A percentile compares a stretch with the other conserved stretches of the same genome.
Conservation (phyloP, 2,888 invertebrate species). For the Listrodromus nycthemerus region DNA sequence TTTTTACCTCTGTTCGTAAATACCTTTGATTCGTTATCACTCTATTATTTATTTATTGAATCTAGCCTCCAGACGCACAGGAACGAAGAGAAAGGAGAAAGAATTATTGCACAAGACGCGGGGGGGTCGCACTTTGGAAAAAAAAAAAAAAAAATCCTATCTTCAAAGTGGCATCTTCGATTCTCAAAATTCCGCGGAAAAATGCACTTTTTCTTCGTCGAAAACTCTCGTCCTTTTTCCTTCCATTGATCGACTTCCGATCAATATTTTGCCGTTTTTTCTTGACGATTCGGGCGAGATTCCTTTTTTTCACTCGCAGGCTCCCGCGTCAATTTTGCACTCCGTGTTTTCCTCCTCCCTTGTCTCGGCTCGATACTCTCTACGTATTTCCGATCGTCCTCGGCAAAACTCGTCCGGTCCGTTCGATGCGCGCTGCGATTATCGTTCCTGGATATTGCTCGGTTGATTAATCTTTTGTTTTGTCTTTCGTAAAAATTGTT, state of each 20-base stretch:
- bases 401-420: constrained; percentile 39
- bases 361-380: constrained; percentile 37
- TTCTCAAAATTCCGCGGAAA: not conserved
- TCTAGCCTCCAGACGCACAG: constrained; percentile 54
- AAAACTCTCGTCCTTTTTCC: not conserved
- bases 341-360: constrained; percentile 43
- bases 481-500: not conserved
- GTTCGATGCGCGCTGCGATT: constrained; percentile 7
- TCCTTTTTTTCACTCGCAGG: constrained; percentile 32
- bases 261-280: constrained; percentile 8
- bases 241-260: not conserved
- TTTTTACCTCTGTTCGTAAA: not conserved
- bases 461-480: not conserved
- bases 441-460: constrained; percentile 32
- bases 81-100: constrained; percentile 30
- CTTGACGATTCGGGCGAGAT: constrained; percentile 14
- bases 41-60: not conserved
- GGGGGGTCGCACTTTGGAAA: constrained; percentile 7
- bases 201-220: not conserved
- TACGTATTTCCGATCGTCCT: constrained; percentile 26
- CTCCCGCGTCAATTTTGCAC: constrained; percentile 42
- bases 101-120: constrained; percentile 23
- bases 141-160: not conserved
- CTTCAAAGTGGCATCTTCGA: too few species aligned
- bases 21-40: not conserved